A percentile compares a stretch with the other conserved stretches of the same genome.
These are phyloP conservation scores for Erebia palarica DNA, from an alignment of 2,888 invertebrate species.

Conservation along the genomic window DNA sequence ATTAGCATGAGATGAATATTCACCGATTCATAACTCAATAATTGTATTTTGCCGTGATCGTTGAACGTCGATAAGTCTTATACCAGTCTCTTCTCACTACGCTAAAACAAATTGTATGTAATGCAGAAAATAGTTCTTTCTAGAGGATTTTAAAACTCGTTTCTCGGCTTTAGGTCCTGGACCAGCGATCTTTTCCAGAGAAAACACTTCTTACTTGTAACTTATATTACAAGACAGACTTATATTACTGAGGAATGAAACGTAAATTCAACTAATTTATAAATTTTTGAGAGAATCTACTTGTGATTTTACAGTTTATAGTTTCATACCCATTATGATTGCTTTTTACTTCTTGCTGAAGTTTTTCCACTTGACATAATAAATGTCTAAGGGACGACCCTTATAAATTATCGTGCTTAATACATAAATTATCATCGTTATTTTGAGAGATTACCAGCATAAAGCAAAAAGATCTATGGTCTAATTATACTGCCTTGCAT, in stretches of 20 bases:
- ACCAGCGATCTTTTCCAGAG: not conserved
- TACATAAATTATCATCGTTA: not conserved
- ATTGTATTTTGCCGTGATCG: not conserved
- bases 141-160: too few relatives aligned
- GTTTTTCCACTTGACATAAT: conserved; percentile 5
- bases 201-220: not conserved
- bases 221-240: not conserved
- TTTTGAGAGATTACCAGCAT: not conserved
- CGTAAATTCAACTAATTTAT: not conserved
- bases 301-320: conserved; percentile 11
- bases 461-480: conserved; percentile 7
- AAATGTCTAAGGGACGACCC: conserved; percentile 1
- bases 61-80: too few relatives aligned
- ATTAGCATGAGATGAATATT: conserved; percentile 10
- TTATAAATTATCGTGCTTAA: not conserved
- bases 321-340: conserved; percentile 3
- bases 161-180: not conserved
- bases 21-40: not conserved
- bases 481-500: not conserved
- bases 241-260: not conserved
- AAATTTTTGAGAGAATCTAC: not conserved
- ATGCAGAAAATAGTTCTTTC: too few relatives aligned
- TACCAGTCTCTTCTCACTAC: too few relatives aligned
- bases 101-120: too few relatives aligned
- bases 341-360: conserved; percentile 10